These are phyloP conservation scores for Pogonocichla stellata DNA, from an alignment of 2,113 vertebrate species.

Conservation along the genomic window DNA sequence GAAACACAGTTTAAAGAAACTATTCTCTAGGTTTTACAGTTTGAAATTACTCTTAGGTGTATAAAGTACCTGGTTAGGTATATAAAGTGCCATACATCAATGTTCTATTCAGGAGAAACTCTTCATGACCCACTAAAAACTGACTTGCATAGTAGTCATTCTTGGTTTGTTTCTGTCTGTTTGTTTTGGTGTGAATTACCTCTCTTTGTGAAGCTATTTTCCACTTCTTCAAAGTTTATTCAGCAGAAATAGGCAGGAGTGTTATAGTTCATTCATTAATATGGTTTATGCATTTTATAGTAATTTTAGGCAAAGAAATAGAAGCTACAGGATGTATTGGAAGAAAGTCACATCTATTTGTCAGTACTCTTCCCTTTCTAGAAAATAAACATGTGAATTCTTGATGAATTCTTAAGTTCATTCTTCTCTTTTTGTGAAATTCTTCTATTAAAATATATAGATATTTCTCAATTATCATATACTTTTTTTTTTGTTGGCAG, in stretches of 20 bases:
- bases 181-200: neutral
- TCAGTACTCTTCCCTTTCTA: neutral
- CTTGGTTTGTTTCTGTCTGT: neutral
- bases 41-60: neutral
- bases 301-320: neutral
- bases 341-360: neutral
- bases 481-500: slow-evolving; percentile 65
- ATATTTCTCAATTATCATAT: slow-evolving; percentile 3
- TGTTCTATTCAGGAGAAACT: neutral
- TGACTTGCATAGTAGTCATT: neutral
- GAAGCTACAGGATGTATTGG: neutral
- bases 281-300: neutral
- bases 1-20: neutral
- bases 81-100: neutral
- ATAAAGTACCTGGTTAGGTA: neutral
- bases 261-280: neutral
- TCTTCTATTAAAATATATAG: neutral
- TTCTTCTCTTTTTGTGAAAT: neutral
- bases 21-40: neutral
- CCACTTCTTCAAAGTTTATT: neutral
- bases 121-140: neutral
- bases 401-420: neutral
- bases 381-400: neutral
- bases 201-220: neutral
- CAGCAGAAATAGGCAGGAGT: neutral